Conservation (phyloP, 1,140 invertebrate species). For the Papilio polyxenes region DNA sequence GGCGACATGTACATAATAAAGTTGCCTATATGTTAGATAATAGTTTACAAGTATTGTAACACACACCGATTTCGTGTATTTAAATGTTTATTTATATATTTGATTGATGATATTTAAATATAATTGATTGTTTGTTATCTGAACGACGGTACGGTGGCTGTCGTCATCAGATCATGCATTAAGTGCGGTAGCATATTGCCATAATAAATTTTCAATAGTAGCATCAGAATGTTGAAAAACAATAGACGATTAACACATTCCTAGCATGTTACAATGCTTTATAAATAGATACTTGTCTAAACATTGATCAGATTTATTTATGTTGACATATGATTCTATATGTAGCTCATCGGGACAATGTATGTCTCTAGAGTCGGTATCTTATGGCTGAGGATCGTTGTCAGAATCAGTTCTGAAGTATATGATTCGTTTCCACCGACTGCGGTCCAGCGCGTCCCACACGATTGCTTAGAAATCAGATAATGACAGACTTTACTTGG, state of each 20-base stretch:
- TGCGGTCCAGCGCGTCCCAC: no score
- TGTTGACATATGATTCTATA: background rate
- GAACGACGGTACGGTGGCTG: background rate
- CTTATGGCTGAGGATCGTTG: no score
- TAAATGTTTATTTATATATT: constrained; percentile 1
- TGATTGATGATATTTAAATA: constrained; percentile 14
- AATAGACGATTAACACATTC: constrained; percentile 29
- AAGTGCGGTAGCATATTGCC: constrained; percentile 23
- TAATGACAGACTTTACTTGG: no score
- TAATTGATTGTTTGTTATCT: constrained; percentile 20
- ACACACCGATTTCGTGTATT: background rate
- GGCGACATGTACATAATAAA: no score
- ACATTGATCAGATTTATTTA: constrained; percentile 23
- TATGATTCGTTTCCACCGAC: no score
- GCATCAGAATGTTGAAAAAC: constrained; percentile 19
- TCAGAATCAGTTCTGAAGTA: no score
- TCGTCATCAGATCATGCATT: constrained; percentile 10
- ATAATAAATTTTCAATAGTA: constrained; percentile 29
- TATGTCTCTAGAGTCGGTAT: background rate
- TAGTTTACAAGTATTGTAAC: background rate
- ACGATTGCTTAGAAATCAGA: no score
- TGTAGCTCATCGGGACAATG: constrained; percentile 3
- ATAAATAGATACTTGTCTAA: constrained; percentile 20
- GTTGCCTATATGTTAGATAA: no score
- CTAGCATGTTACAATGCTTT: constrained; percentile 28